These are phyloP conservation scores for Astreopora myriophthalma DNA, from an alignment of 64 coral and sea anemone species.

Conservation along the genomic window DNA sequence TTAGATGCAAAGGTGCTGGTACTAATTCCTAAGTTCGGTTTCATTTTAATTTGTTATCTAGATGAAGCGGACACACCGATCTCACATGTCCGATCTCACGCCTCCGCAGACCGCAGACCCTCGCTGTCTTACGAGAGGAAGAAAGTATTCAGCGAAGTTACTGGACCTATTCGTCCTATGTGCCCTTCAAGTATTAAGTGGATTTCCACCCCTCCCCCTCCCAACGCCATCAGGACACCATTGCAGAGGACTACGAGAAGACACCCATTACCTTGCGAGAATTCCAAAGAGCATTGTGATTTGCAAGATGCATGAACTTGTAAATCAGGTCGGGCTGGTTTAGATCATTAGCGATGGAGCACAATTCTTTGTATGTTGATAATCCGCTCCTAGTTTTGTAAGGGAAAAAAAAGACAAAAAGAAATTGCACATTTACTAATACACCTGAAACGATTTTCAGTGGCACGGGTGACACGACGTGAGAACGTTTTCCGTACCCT, in stretches of 20 bases:
- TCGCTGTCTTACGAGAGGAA: too few relatives aligned
- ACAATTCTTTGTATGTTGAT: conserved; percentile 96
- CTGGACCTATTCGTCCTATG: too few relatives aligned
- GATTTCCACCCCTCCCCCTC: too few relatives aligned
- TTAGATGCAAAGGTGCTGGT: neutral
- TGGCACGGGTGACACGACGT: neutral
- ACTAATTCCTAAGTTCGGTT: too few relatives aligned
- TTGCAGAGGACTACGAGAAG: too few relatives aligned
- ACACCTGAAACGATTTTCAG: neutral
- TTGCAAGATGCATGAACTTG: conserved; percentile 96
- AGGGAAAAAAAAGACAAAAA: neutral
- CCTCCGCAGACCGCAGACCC: too few relatives aligned
- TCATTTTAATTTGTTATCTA: too few relatives aligned
- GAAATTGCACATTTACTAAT: neutral
- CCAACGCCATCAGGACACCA: too few relatives aligned
- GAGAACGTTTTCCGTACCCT: neutral
- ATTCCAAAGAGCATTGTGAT: conserved; percentile 99
- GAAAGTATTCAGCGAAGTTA: too few relatives aligned
- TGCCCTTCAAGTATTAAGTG: too few relatives aligned
- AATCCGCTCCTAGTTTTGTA: conserved; percentile 50
- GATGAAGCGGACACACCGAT: too few relatives aligned
- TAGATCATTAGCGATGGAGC: conserved; percentile 92
- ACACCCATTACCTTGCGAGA: conserved; percentile 74
- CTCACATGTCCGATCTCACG: too few relatives aligned
- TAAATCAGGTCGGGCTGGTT: conserved; percentile 98